A percentile compares a stretch with the other conserved stretches of the same genome.
Evolutionary conservation across 2,888 invertebrate genomes (phyloP).

Genomic region (Acrobeloides nanus): DNA sequence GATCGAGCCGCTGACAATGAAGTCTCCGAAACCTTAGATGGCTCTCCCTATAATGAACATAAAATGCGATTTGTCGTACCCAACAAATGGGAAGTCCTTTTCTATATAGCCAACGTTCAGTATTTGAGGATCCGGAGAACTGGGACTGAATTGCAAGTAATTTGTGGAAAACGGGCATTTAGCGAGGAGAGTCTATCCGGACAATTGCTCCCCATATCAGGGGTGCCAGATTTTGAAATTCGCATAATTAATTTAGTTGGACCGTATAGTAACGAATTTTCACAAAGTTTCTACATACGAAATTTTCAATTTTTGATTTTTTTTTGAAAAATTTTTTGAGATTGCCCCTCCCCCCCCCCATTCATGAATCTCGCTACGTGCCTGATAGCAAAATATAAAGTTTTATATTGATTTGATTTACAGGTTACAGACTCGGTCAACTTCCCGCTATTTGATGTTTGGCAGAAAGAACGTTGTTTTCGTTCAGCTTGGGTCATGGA

Average conservation of each 20-base stretch:
- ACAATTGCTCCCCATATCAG: too few relatives aligned
- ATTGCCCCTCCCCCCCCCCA: background rate
- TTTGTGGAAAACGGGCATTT: too few relatives aligned
- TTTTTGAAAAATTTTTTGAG: conserved; percentile 1
- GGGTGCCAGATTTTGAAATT: too few relatives aligned
- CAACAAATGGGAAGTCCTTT: conserved; percentile 37
- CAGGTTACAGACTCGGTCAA: conserved; percentile 44
- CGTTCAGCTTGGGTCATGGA: conserved; percentile 25
- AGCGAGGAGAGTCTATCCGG: too few relatives aligned
- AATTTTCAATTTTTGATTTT: too few relatives aligned
- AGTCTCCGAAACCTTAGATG: conserved; percentile 15
- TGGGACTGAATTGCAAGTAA: conserved; percentile 40
- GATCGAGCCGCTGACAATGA: conserved; percentile 15
- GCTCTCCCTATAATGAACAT: background rate
- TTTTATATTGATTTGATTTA: conserved; percentile 11
- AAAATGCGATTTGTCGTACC: conserved; percentile 25
- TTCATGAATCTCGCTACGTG: too few relatives aligned
- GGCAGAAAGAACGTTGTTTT: conserved; percentile 38
- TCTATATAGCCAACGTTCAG: conserved; percentile 37
- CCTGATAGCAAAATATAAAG: too few relatives aligned
- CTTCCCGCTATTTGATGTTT: conserved; percentile 45
- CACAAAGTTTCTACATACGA: too few relatives aligned
- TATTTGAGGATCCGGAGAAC: conserved; percentile 32
- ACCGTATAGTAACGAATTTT: too few relatives aligned
- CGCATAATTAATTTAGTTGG: too few relatives aligned